These are phyloP conservation scores for Sicus ferrugineus DNA, from an alignment of 2,888 invertebrate species.

Conservation along the genomic window DNA sequence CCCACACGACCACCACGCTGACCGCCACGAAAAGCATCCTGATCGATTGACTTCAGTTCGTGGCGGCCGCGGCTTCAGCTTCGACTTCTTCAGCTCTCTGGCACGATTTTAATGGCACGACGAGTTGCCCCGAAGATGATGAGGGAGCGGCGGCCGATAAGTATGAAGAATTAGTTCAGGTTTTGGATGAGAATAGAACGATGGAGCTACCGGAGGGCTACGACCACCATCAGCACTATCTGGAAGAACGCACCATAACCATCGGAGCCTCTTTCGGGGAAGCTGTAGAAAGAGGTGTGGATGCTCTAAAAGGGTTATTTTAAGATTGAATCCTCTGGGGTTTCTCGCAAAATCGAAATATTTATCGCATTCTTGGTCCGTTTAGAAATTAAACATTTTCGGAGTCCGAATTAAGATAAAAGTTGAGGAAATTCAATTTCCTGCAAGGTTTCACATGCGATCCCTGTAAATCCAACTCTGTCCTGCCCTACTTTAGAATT, in stretches of 20 bases:
- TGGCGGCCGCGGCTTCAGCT: conserved; percentile 50
- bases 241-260: conserved; percentile 21
- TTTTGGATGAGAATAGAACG: conserved; percentile 20
- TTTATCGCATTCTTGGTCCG: no score
- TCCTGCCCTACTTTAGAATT: no score
- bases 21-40: conserved; percentile 52
- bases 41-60: conserved; percentile 63
- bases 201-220: background rate
- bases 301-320: conserved; percentile 53
- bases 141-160: background rate
- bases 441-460: no score
- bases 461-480: no score
- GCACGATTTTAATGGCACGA: background rate
- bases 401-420: background rate
- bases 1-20: conserved; percentile 37
- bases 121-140: background rate
- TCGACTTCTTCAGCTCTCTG: conserved; percentile 30
- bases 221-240: background rate
- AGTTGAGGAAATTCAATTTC: background rate
- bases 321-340: conserved; percentile 36
- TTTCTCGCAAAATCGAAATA: no score
- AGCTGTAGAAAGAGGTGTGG: conserved; percentile 55
- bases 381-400: no score
- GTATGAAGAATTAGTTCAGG: conserved; percentile 24
- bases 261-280: no score